Evolutionary conservation across 2,888 invertebrate genomes (phyloP), one percentile per base, ranked within the genome.

Genomic region (Tetragonula carbonaria): DNA sequence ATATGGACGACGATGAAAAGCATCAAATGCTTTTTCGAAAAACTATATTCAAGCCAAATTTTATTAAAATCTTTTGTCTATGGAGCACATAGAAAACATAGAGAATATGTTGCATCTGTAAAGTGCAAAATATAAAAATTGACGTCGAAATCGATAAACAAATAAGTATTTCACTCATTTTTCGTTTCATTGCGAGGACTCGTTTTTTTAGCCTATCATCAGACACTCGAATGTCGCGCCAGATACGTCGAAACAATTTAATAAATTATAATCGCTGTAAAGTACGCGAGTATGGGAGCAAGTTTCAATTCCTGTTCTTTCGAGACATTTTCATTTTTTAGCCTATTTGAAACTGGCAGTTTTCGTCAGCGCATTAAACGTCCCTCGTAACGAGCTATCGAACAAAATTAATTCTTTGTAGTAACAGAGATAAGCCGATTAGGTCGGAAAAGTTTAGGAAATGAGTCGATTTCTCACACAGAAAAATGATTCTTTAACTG

Each of bases 201-300:
- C 71, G 84, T 84, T 87, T 86, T 88, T 81, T 78, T 28, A 28
- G 28, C 28, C 28, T 28, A 28, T 28, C 28, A 28, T 28, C 28
- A 28, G 71, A 73, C 38, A 23, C 51, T 21, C 78, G 81, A 88
- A 88, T 84, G 84, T 63, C 79, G 63, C 57, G 79, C 68, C 89
- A 87, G 28, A 28, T 28, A 28, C 28, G 84, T 84, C 78, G 77
- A 33, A 57, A 74, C 81, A 57, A 88, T 82, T 87, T 89, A 86
- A 28, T 87, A 87, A 85, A 86, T 85, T 81, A 80, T 23, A 62
- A 38, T 55, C 59, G 78, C 70, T 63, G 68, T 82, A 85, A 88
- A 87, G 33, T 82, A 63, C 28, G 28, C 59, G 73, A 80, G 74
- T 73, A 76, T 63, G 14, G 6, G 13, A 23, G 6, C 50, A 4